Evolutionary conservation across 2,797 vertebrate genomes (phyloP).

Genomic region (Coregonus ussuriensis): DNA sequence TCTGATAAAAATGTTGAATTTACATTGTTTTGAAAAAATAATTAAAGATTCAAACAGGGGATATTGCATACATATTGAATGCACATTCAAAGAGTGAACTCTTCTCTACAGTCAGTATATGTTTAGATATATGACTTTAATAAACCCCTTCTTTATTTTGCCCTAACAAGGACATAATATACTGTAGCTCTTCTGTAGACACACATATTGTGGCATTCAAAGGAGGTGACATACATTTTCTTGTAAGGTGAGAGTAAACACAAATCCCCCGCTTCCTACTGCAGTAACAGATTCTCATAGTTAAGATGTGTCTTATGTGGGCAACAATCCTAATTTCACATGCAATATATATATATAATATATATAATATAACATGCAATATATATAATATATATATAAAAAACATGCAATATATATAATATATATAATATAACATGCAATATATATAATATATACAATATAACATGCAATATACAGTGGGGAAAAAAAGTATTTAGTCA

Average conservation of each 20-base stretch:
- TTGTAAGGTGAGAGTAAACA: background rate
- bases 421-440: no score
- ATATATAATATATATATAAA: no score
- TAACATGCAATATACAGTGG: no score
- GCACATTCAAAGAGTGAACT: slow-evolving; percentile 14
- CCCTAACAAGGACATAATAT: background rate
- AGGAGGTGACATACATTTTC: background rate
- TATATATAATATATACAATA: no score
- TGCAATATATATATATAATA: background rate
- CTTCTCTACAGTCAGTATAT: slow-evolving; percentile 14
- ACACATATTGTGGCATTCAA: background rate
- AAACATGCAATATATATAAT: no score
- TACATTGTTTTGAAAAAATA: slow-evolving; percentile 36
- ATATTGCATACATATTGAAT: slow-evolving; percentile 23
- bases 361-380: no score
- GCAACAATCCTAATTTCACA: background rate
- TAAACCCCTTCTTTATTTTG: background rate
- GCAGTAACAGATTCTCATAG: background rate
- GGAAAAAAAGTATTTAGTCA: no score
- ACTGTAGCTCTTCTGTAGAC: background rate
- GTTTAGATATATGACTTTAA: background rate
- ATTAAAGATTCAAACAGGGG: slow-evolving; percentile 25
- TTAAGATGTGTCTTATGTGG: background rate
- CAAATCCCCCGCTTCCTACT: background rate
- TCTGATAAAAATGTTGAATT: slow-evolving; percentile 42